These are phyloP conservation scores for Cuniculus paca DNA, from an alignment of 2,797 vertebrate species.

Conservation along the genomic window DNA sequence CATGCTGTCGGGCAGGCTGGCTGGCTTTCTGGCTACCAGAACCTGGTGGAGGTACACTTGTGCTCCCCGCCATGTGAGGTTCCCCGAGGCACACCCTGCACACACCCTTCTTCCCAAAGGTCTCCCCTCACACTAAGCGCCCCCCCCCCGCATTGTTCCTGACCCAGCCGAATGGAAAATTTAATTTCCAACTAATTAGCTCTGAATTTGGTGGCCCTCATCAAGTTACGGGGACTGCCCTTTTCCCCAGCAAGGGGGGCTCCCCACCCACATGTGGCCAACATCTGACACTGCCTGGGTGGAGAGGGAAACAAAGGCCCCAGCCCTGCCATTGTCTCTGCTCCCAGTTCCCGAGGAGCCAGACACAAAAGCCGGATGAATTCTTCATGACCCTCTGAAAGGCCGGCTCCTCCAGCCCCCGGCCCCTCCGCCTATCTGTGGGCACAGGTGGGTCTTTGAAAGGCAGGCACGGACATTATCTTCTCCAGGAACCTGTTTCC, in stretches of 20 bases:
- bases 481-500: constrained; percentile 61
- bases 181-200: constrained; percentile 95
- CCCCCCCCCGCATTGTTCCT: constrained; percentile 85
- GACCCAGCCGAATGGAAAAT: constrained; percentile 93
- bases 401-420: constrained; percentile 84
- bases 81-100: background rate
- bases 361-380: constrained; percentile 94
- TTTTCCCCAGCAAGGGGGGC: constrained; percentile 85
- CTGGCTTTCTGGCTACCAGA: background rate
- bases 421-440: constrained; percentile 79
- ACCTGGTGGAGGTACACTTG: background rate
- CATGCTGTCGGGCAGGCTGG: background rate
- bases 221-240: constrained; percentile 92
- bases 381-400: constrained; percentile 94
- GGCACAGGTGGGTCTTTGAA: constrained; percentile 84
- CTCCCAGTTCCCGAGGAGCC: constrained; percentile 90
- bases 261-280: constrained; percentile 90
- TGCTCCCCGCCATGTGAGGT: constrained; percentile 66
- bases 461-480: constrained; percentile 44
- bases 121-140: constrained; percentile 86
- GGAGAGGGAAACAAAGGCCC: constrained; percentile 91
- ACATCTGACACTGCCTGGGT: constrained; percentile 92
- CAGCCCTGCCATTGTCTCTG: constrained; percentile 90
- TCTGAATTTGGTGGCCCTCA: constrained; percentile 88
- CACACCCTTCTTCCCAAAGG: constrained; percentile 45